Evolutionary conservation across 2,888 invertebrate species (phyloP), one percentile per base, ranked within the genome.

Genomic region (Gibbula magus): DNA sequence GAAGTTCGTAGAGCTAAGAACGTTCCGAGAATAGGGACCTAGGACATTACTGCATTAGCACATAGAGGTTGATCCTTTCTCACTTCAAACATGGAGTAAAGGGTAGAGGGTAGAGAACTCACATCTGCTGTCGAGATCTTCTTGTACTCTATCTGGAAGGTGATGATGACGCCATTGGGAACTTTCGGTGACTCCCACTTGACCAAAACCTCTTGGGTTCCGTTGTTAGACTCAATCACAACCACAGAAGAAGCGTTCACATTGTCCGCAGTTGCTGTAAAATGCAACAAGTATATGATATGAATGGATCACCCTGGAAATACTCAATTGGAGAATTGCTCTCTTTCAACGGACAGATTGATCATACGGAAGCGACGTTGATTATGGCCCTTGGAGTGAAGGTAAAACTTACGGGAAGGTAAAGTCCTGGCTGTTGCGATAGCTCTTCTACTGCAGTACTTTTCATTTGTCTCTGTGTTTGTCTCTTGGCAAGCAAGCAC

Each of bases 161-260:
- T 96, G 61, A 97, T 95, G 70, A 98, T 95, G 81, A 96, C 94
- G 1, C 99, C 98, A 92, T 99, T 99, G 0, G 99, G 98, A 83
- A 95, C 94, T 29, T 91, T 87, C 0, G 99, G 98, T 86, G 96
- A 95, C 2, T 95, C 94, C 99, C 99, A 99, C 35, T 94, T 83
- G 20, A 93, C 86, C 25, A 83, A 53, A 2, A 91, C 84, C n/a
- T 87, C 85, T 93, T 92, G 29, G 5, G 86, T 86, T 45, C 79
- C 83, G 45, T 79, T 83, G 18, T 53, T 77, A 56, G 76, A 77
- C 10, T 81, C 76, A 18, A 45, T 81, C 79, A 88, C 89, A 22
- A 81, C 84, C 35, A 84, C 79, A n/a, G 87, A 86, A 2, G 86
- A 81, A 3, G 82, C 79, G 80, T 91, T 88, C n/a, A 91, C 95